These are phyloP conservation scores for Benitochromis conjunctus DNA, from an alignment of 2,113 vertebrate genomes.

Conservation along the genomic window DNA sequence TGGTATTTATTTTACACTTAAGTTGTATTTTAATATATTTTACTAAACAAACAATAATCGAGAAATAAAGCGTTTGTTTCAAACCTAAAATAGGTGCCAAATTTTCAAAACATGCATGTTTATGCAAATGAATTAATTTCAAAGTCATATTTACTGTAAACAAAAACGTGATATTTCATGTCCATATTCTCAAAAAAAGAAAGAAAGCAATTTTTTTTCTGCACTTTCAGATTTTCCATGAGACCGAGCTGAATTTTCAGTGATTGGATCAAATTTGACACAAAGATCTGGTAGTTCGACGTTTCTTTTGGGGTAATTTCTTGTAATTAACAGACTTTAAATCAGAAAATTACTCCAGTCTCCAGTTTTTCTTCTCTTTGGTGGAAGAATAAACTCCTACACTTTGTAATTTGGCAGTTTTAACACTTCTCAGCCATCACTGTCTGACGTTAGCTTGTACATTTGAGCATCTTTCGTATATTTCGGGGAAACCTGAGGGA, in stretches of 20 bases:
- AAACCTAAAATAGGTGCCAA: not conserved
- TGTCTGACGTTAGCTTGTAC: not conserved
- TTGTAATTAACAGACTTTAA: not conserved
- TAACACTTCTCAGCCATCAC: not conserved
- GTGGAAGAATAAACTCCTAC: not conserved
- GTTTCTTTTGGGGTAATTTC: not conserved
- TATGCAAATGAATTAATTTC: not conserved
- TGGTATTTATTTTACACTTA: not conserved
- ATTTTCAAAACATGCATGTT: not conserved
- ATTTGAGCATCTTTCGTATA: not conserved
- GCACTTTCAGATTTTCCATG: not conserved
- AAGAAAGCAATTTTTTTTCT: not conserved
- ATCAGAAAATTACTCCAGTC: not conserved
- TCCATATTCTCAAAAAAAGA: not conserved
- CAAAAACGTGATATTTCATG: not conserved
- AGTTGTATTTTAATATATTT: not conserved
- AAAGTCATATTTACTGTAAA: not conserved
- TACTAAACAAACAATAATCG: not conserved
- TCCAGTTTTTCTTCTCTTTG: not conserved
- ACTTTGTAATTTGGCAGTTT: not conserved
- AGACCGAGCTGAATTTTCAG: not conserved
- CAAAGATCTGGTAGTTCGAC: not conserved
- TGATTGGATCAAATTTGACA: not conserved
- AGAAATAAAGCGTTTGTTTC: not conserved
- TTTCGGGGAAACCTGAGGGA: not conserved